Evolutionary conservation across 2,113 vertebrate genomes (phyloP).

Genomic region (Choloepus hoffmanni): DNA sequence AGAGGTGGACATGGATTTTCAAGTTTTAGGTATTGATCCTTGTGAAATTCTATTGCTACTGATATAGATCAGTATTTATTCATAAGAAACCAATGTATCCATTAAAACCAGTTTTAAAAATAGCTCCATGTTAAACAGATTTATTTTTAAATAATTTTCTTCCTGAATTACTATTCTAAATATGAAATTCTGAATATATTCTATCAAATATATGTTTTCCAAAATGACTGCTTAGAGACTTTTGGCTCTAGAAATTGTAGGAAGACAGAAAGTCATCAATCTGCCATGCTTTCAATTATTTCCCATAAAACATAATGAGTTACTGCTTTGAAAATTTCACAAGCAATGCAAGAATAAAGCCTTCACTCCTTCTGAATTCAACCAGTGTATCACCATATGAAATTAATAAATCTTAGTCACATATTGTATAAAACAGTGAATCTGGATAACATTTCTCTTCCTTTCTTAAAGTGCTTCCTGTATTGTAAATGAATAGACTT

Average conservation of each 20-base stretch:
- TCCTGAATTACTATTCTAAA: constrained; percentile 33
- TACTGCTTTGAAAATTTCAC: background rate
- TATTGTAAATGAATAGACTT: constrained; percentile 40
- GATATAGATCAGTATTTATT: background rate
- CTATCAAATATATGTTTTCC: background rate
- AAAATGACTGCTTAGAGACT: background rate
- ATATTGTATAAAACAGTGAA: background rate
- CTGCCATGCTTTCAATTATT: constrained; percentile 27
- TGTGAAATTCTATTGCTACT: background rate
- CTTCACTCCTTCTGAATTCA: constrained; percentile 14
- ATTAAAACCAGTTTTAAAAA: background rate
- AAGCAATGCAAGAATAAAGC: constrained; percentile 27
- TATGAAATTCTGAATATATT: constrained; percentile 9
- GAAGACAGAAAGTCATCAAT: background rate
- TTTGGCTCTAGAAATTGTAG: background rate
- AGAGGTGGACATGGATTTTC: background rate
- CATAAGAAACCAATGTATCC: background rate
- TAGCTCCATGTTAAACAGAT: background rate
- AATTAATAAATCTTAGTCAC: constrained; percentile 1
- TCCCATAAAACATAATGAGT: constrained; percentile 16
- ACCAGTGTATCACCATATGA: background rate
- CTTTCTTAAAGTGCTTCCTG: background rate
- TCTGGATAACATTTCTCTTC: background rate
- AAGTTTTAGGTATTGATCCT: background rate
- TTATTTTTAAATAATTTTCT: background rate